Evolutionary conservation across 2,888 invertebrate genomes (phyloP).

Genomic region (Mesoligia furuncula): DNA sequence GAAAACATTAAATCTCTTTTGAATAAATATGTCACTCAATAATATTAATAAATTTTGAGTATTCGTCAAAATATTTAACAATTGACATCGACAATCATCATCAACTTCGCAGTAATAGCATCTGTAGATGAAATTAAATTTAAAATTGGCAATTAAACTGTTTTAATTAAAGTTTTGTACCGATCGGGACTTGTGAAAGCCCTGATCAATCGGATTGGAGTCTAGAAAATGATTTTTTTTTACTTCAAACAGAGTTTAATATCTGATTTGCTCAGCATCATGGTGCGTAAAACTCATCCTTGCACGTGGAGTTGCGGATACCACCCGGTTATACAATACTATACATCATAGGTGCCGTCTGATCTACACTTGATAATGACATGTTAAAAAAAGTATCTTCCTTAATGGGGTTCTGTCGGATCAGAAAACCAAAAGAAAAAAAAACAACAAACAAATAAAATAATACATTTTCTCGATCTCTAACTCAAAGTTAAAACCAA

Average conservation of each 20-base stretch:
- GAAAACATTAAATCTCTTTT: not conserved
- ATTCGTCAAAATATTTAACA: not conserved
- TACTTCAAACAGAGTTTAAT: not conserved
- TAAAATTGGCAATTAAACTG: not conserved
- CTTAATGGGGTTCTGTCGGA: too few relatives aligned
- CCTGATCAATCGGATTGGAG: not conserved
- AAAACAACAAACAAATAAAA: not conserved
- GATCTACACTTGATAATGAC: not conserved
- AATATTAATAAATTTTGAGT: not conserved
- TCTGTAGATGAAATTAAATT: not conserved
- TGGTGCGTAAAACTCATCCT: not conserved
- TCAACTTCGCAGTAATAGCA: not conserved
- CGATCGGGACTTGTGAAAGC: not conserved
- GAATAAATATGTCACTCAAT: not conserved
- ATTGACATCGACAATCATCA: not conserved
- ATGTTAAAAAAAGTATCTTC: not conserved
- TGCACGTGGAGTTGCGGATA: not conserved
- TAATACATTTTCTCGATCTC: not conserved
- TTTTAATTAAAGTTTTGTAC: slow-evolving; percentile 10
- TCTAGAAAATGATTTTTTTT: not conserved
- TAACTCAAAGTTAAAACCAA: not conserved
- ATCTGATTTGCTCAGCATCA: not conserved
- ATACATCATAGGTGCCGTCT: too few relatives aligned
- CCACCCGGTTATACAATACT: not conserved
- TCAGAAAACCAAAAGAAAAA: not conserved